Conservation (phyloP, 2,113 vertebrate genomes). For the Dolichotis patagonum region DNA sequence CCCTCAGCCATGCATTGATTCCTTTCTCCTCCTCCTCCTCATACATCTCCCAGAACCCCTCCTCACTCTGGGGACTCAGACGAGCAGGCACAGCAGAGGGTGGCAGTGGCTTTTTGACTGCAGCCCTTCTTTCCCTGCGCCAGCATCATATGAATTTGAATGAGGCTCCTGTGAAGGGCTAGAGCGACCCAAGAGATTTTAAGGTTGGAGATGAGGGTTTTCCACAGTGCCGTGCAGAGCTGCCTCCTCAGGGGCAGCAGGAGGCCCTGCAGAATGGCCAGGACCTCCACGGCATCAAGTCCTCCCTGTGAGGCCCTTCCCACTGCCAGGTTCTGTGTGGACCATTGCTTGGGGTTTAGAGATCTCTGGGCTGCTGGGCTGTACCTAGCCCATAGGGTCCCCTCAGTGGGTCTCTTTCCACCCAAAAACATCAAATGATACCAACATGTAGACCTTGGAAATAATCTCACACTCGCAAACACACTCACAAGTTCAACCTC, state of each 20-base stretch:
- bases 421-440: background rate
- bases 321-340: too few relatives aligned
- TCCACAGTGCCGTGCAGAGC: fast-evolving
- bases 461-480: background rate
- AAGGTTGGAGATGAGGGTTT: fast-evolving
- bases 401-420: background rate
- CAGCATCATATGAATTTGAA: fast-evolving
- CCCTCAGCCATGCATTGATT: fast-evolving
- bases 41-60: too few relatives aligned
- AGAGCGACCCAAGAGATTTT: too few relatives aligned
- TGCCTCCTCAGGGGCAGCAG: fast-evolving
- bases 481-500: background rate
- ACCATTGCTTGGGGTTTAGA: fast-evolving
- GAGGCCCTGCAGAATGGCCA: fast-evolving
- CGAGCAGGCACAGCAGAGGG: background rate
- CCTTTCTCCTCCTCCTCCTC: too few relatives aligned
- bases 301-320: background rate
- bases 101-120: fast-evolving
- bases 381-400: fast-evolving
- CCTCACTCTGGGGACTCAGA: background rate
- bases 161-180: background rate
- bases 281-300: background rate
- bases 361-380: fast-evolving
- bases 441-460: background rate
- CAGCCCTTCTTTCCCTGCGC: fast-evolving